Percentiles rank a stretch among this genome's conserved stretches.
Conservation (phyloP, 2,113 vertebrate species). For the Promerops cafer region DNA sequence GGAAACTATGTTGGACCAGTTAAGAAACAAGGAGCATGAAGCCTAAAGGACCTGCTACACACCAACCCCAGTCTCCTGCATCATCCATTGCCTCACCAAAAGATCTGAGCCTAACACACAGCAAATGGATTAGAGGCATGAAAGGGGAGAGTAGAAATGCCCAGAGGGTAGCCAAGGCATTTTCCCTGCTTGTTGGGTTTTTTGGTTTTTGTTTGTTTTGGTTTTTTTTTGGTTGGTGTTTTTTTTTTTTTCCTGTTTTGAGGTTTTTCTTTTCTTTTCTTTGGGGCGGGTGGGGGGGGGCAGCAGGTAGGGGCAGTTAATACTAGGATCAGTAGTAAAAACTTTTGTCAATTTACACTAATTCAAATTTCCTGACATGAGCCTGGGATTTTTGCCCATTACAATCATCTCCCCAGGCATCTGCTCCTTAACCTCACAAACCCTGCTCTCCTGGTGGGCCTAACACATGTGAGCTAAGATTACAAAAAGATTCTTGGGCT, state of each 20-base stretch:
- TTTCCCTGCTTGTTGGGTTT: neutral
- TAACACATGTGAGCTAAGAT: neutral
- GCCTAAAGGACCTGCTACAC: neutral
- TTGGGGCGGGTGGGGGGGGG: accelerated
- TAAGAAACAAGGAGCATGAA: neutral
- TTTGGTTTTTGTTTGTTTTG: neutral
- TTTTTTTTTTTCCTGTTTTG: no score
- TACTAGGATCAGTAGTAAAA: neutral
- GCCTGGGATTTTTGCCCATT: neutral
- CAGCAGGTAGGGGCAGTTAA: neutral
- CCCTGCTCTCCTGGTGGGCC: neutral
- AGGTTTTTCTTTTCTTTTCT: no score
- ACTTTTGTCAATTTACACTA: neutral
- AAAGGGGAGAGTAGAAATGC: neutral
- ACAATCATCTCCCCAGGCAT: neutral
- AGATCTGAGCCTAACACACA: accelerated
- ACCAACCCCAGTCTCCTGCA: neutral
- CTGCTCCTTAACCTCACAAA: neutral
- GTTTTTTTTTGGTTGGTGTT: neutral
- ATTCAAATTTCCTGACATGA: neutral
- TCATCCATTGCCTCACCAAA: neutral
- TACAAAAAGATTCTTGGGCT: neutral
- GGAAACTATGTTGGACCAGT: neutral
- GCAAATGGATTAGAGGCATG: neutral
- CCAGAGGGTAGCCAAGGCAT: neutral